Conservation (phyloP, 2,797 vertebrate species). For the Helostoma temminkii region DNA sequence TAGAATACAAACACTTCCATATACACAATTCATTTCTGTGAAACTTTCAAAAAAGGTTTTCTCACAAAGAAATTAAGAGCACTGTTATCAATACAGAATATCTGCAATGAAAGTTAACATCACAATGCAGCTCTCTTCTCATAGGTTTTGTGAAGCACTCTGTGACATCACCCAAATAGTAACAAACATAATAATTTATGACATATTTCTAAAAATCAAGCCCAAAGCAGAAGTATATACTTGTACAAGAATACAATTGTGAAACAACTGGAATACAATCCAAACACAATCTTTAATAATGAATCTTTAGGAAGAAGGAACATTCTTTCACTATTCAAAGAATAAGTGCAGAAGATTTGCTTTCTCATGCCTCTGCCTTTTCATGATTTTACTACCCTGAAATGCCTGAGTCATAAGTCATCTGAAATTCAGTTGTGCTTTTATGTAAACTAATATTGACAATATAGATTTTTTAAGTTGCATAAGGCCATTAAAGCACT, state of each 20-base stretch:
- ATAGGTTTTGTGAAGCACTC: slow-evolving; percentile 35
- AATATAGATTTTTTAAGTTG: slow-evolving; percentile 48
- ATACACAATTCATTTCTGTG: slow-evolving; percentile 71
- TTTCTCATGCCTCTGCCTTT: slow-evolving; percentile 14
- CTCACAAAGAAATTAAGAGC: slow-evolving; percentile 74
- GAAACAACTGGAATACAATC: slow-evolving; percentile 75
- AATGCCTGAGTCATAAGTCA: slow-evolving; percentile 73
- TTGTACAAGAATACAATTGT: slow-evolving; percentile 71
- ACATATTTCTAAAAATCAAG: slow-evolving; percentile 68
- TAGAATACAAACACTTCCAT: slow-evolving; percentile 83
- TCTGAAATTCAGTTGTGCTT: slow-evolving; percentile 75
- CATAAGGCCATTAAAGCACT: slow-evolving; percentile 76
- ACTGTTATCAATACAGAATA: slow-evolving; percentile 74
- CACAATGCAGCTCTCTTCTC: slow-evolving; percentile 47
- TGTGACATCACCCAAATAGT: slow-evolving; percentile 47
- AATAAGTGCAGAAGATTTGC: slow-evolving; percentile 39
- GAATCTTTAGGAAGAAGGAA: slow-evolving; percentile 59
- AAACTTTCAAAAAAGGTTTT: slow-evolving; percentile 58
- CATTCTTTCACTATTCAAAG: slow-evolving; percentile 32
- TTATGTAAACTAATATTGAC: slow-evolving; percentile 53
- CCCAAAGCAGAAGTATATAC: slow-evolving; percentile 74
- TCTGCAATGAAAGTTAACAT: slow-evolving; percentile 60
- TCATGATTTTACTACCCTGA: slow-evolving; percentile 27
- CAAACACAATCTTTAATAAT: slow-evolving; percentile 66
- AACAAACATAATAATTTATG: slow-evolving; percentile 58